Percentiles rank a stretch among this genome's conserved stretches.
phyloP scores from a whole-genome alignment of 1,140 invertebrate species.

The Rhagoletis pomonella region DNA sequence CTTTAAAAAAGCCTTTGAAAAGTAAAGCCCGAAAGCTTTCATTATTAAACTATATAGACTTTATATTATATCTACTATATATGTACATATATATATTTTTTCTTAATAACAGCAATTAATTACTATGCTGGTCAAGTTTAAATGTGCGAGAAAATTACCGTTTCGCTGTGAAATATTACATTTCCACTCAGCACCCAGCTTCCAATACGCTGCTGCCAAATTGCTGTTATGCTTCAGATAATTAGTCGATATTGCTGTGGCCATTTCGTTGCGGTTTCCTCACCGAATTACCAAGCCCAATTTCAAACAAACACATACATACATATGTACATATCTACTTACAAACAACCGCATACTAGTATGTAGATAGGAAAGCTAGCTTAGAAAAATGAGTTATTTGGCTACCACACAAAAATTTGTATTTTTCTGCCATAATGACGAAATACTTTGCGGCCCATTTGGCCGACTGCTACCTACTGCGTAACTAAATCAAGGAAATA shows the following conservation, averaged over 20 bases:
- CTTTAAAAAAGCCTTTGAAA: too few species aligned
- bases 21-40: too few species aligned
- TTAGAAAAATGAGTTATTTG: not conserved
- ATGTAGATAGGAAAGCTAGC: not conserved
- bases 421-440: slow-evolving; percentile 7
- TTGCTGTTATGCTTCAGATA: slow-evolving; percentile 41
- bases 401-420: not conserved
- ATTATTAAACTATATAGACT: too few species aligned
- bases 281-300: slow-evolving; percentile 40
- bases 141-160: slow-evolving; percentile 42
- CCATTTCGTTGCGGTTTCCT: slow-evolving; percentile 45
- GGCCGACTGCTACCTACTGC: slow-evolving; percentile 41
- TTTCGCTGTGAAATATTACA: slow-evolving; percentile 26
- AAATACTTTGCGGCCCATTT: not conserved
- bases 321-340: not conserved
- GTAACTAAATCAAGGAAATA: slow-evolving; percentile 46
- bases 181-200: not conserved
- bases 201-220: not conserved
- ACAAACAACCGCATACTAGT: not conserved
- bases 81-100: not conserved
- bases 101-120: not conserved
- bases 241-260: slow-evolving; percentile 39
- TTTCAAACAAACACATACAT: not conserved
- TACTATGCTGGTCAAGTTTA: slow-evolving; percentile 30
- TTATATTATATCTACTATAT: too few species aligned